Evolutionary conservation across 2,797 vertebrate genomes (phyloP).

Genomic region (Naso thynnoides): DNA sequence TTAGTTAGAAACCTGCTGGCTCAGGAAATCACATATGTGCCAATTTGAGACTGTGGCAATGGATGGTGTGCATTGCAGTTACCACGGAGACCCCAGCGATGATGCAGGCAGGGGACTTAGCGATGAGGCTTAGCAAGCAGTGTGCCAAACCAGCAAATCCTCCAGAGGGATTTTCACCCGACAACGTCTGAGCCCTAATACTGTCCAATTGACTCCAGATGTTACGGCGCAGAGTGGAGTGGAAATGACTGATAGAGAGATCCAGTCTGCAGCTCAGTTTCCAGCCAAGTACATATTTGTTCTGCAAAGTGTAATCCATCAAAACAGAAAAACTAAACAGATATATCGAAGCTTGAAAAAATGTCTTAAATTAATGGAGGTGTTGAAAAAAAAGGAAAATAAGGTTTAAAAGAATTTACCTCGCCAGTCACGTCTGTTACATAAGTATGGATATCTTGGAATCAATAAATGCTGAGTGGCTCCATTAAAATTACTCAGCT

Average conservation of each 20-base stretch:
- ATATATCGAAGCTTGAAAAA: background rate
- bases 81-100: conserved; percentile 51
- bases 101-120: conserved; percentile 61
- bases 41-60: background rate
- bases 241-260: conserved; percentile 1
- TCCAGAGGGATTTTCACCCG: conserved; percentile 72
- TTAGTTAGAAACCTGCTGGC: conserved; percentile 1
- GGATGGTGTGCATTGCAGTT: conserved; percentile 28
- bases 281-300: conserved; percentile 14
- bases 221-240: conserved; percentile 54
- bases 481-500: conserved; percentile 18
- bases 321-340: conserved; percentile 1
- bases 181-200: conserved; percentile 70
- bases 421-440: background rate
- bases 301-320: conserved; percentile 19
- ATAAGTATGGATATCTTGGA: background rate
- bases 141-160: conserved; percentile 77
- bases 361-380: background rate
- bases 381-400: background rate
- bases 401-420: background rate
- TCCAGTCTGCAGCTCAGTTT: conserved; percentile 18
- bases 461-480: background rate
- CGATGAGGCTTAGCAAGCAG: conserved; percentile 64
- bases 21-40: conserved; percentile 8
- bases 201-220: conserved; percentile 81